Evolutionary conservation across 2,888 invertebrate species (phyloP).

Genomic region (Leucania comma): DNA sequence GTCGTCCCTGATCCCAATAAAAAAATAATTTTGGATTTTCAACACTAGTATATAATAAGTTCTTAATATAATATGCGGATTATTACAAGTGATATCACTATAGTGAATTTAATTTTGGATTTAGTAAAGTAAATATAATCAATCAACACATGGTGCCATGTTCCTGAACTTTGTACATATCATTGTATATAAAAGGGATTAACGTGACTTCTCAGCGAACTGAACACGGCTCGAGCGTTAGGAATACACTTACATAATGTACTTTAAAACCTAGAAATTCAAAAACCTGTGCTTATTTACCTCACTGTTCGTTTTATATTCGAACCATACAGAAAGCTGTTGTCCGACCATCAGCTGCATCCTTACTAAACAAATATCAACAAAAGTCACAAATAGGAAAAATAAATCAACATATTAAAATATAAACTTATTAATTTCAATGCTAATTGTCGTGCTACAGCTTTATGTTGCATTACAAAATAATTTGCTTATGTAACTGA

Average conservation of each 20-base stretch:
- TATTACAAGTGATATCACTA: constrained; percentile 65
- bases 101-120: constrained; percentile 60
- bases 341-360: constrained; percentile 45
- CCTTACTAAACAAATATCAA: constrained; percentile 40
- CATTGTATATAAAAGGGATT: constrained; percentile 51
- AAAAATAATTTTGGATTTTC: constrained; percentile 77
- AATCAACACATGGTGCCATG: constrained; percentile 47
- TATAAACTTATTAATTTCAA: constrained; percentile 38
- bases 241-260: constrained; percentile 63
- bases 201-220: constrained; percentile 35
- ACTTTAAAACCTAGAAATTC: constrained; percentile 60
- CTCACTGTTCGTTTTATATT: constrained; percentile 30
- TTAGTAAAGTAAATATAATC: constrained; percentile 41
- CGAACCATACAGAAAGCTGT: constrained; percentile 49
- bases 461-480: constrained; percentile 50
- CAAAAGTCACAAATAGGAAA: constrained; percentile 38
- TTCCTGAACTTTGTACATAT: constrained; percentile 67
- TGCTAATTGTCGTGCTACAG: constrained; percentile 51
- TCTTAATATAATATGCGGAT: constrained; percentile 62
- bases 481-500: constrained; percentile 51
- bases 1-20: constrained; percentile 67
- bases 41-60: constrained; percentile 66
- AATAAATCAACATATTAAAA: constrained; percentile 43
- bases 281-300: constrained; percentile 43
- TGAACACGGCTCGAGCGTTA: constrained; percentile 63